phyloP scores from a whole-genome alignment of 2,113 vertebrate genomes.

The Lasiurus cinereus region DNA sequence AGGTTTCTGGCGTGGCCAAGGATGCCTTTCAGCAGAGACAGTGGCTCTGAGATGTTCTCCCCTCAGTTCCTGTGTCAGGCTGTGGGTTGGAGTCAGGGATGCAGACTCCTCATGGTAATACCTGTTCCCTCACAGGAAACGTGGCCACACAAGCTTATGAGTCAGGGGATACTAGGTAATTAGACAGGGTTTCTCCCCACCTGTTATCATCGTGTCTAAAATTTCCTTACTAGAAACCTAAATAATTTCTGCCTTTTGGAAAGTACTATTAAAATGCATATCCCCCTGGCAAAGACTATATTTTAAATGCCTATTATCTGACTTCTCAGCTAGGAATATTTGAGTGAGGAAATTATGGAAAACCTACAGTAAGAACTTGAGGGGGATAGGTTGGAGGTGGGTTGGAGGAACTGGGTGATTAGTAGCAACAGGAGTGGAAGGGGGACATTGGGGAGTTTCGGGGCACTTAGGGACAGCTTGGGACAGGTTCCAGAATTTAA shows the following conservation, averaged over 20 bases:
- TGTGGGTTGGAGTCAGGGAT: background rate
- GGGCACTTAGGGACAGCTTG: background rate
- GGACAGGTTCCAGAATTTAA: background rate
- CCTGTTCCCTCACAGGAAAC: background rate
- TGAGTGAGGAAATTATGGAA: constrained; percentile 7
- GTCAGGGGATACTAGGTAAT: background rate
- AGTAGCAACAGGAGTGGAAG: background rate
- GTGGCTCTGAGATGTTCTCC: background rate
- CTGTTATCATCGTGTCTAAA: background rate
- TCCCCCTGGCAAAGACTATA: background rate
- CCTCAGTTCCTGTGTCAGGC: background rate
- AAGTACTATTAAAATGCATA: constrained; percentile 41
- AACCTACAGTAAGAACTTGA: background rate
- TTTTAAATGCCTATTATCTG: constrained; percentile 49
- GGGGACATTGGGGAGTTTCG: background rate
- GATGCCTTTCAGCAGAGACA: background rate
- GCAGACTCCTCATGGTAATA: background rate
- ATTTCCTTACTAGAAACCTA: constrained; percentile 32
- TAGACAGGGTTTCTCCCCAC: background rate
- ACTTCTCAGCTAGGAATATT: constrained; percentile 48
- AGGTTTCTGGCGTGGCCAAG: background rate
- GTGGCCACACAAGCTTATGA: background rate
- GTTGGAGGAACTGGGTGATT: background rate
- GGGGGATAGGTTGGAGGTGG: background rate
- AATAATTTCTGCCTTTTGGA: constrained; percentile 39